A percentile compares a stretch with the other conserved stretches of the same genome.
phyloP scores from a whole-genome alignment of 2,888 invertebrate genomes.

The Flabesymbios commensalis region DNA sequence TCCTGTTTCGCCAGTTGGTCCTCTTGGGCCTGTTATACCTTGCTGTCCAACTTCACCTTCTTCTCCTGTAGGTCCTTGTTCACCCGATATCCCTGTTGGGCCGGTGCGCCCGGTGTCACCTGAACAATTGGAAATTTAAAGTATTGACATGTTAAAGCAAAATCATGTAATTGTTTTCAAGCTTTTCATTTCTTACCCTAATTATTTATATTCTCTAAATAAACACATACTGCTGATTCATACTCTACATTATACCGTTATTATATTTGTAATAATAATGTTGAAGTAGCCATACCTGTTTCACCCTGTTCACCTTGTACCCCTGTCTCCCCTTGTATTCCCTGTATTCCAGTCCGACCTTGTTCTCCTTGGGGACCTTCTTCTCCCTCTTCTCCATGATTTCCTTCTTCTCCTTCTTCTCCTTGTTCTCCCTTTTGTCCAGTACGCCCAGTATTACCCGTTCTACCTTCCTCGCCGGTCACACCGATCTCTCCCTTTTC shows the following conservation, averaged over 20 bases:
- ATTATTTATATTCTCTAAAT: no score
- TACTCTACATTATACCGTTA: no score
- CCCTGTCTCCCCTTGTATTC: no score
- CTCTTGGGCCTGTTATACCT: neutral
- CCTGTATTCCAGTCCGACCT: no score
- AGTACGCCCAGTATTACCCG: neutral
- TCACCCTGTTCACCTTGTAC: no score
- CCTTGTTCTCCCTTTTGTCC: conserved; percentile 7
- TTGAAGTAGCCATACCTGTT: no score
- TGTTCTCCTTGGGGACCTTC: no score
- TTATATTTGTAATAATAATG: no score
- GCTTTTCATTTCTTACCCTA: no score
- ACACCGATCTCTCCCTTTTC: neutral
- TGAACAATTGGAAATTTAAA: neutral
- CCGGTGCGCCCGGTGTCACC: neutral
- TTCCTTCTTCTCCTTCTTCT: conserved; percentile 3
- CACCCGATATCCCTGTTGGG: neutral
- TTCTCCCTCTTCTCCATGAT: conserved; percentile 1
- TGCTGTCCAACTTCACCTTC: neutral
- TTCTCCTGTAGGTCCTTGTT: neutral
- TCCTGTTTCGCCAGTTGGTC: neutral
- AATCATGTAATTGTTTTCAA: no score
- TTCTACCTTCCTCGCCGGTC: neutral
- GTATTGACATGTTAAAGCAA: no score
- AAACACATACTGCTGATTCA: no score